Conservation (phyloP, 2,888 invertebrate species). For the Trachelus tabidus region DNA sequence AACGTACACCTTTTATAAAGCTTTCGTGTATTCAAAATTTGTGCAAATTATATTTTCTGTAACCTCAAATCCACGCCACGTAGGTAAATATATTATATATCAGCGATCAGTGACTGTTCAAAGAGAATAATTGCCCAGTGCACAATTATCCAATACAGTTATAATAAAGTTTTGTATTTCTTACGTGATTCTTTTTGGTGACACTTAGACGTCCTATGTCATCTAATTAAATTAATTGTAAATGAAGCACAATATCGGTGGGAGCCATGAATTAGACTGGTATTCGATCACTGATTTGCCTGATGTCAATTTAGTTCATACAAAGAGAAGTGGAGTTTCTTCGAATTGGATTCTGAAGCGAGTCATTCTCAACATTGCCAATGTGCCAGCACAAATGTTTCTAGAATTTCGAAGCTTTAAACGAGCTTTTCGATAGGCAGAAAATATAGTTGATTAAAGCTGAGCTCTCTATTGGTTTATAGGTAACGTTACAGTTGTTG, state of each 20-base stretch:
- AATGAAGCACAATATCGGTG: background rate
- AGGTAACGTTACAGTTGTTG: background rate
- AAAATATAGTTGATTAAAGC: background rate
- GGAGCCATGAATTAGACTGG: background rate
- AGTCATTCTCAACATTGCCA: background rate
- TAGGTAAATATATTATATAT: background rate
- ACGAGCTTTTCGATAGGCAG: background rate
- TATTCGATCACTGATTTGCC: background rate
- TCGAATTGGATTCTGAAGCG: background rate
- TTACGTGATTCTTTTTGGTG: background rate
- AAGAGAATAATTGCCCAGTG: background rate
- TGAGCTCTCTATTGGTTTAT: background rate
- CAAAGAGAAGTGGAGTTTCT: background rate
- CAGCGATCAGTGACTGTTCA: background rate
- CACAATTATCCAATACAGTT: background rate
- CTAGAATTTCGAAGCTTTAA: background rate
- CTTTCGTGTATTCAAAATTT: background rate
- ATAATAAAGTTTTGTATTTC: background rate
- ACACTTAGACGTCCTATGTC: background rate
- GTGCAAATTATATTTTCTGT: background rate
- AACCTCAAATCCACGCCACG: background rate
- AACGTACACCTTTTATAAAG: background rate
- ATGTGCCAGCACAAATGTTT: background rate
- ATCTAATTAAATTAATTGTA: background rate
- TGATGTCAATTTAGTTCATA: background rate